phyloP scores from a whole-genome alignment of 2,888 invertebrate species.

The Drosophila infuscata region DNA sequence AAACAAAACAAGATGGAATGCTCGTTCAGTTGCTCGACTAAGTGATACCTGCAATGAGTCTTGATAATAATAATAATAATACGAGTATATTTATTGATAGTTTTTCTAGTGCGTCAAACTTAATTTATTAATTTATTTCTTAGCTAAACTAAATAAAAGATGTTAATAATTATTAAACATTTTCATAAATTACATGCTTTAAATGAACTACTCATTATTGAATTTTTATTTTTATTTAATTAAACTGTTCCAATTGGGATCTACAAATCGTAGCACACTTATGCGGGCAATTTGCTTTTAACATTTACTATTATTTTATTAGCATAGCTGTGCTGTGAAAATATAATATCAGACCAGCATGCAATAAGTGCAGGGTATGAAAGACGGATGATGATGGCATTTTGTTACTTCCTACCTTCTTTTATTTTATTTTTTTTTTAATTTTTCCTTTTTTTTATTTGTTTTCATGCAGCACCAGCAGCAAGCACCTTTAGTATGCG shows the following conservation, averaged over 20 bases:
- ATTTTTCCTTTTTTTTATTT: conserved; percentile 8
- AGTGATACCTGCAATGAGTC: conserved; percentile 5
- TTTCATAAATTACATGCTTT: background rate
- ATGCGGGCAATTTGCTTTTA: background rate
- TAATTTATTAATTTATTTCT: background rate
- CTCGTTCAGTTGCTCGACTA: conserved; percentile 2
- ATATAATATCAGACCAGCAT: background rate
- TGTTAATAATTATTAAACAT: background rate
- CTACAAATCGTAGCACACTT: background rate
- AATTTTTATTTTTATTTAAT: background rate
- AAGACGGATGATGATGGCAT: conserved; percentile 77
- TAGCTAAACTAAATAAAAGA: background rate
- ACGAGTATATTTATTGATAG: background rate
- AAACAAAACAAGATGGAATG: conserved; percentile 47
- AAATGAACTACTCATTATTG: background rate
- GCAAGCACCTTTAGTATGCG: conserved; percentile 73
- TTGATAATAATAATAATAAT: background rate
- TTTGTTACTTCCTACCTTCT: conserved; percentile 66
- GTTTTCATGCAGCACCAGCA: conserved; percentile 46
- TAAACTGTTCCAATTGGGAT: background rate
- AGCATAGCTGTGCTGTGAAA: background rate
- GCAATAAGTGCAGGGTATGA: conserved; percentile 37
- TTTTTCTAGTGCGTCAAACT: background rate
- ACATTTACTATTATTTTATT: background rate
- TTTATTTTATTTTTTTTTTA: conserved; percentile 8